Evolutionary conservation across 2,888 invertebrate species (phyloP), one percentile per base, ranked within the genome.

Genomic region (Pachymerium ferrugineum): DNA sequence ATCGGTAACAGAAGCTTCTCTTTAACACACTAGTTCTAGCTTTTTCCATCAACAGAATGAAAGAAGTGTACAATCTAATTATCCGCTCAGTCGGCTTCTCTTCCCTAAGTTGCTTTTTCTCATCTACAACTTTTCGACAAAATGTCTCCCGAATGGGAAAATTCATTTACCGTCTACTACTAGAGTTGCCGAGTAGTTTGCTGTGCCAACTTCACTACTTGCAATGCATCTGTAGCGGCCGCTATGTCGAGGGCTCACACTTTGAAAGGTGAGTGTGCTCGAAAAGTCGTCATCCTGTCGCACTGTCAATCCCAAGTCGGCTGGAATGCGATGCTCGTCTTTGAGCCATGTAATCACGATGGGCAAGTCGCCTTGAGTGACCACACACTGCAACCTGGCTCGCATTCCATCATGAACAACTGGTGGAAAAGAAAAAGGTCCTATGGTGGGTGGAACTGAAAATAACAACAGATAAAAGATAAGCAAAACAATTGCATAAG

Each of bases 201-300:
- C 30, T n/a, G 74, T 73, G 14, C 71, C 74, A 54, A 74, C 75
- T 31, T 72, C 75, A 22, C 74, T 75, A 31, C 75, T 72, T 30
- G 75, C 75, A n/a, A 75, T 74, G 75, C 82, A 83, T 0, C 81
- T 82, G 77, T 82, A 83, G 77, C 81, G 81, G 2, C 82, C 83
- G 68, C 80, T 79, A 77, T 82, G 82, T 70, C 76, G 77, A 22
- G 10, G 81, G 81, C 70, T 78, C 30, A 80, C 81, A 73, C 80
- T 78, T 31, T 79, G 79, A 29, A 82, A 82, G 14, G 80, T 79
- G 74, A 83, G 77, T 72, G 80, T 78, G 74, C 81, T 82, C 72
- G 80, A 80, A 76, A 80, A 82, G 0, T 79, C 76, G 14, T 80
- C 81, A 19, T 79, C 78, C 73, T 79, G 79, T 80, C 82, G 78